Percentiles rank a stretch among this genome's conserved stretches.
Evolutionary conservation across 2,797 vertebrate genomes (phyloP).

Genomic region (Cichlasoma orientale): DNA sequence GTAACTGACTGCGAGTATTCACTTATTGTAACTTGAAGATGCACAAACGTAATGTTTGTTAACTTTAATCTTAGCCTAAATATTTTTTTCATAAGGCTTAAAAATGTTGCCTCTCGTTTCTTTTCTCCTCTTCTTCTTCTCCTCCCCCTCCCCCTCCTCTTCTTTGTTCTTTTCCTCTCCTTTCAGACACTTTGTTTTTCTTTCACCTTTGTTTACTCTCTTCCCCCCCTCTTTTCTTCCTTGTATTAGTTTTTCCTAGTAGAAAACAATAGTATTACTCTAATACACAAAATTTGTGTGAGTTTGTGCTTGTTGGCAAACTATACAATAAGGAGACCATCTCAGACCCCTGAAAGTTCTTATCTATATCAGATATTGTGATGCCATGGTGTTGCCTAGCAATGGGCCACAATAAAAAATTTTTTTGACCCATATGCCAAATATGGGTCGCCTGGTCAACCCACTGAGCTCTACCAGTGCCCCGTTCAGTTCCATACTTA

Average conservation of each 20-base stretch:
- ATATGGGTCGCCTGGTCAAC: too few relatives aligned
- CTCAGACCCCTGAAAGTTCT: too few relatives aligned
- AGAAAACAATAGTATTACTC: neutral
- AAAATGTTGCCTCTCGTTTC: neutral
- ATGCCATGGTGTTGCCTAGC: neutral
- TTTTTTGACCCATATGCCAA: too few relatives aligned
- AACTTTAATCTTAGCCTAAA: neutral
- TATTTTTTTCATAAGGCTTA: neutral
- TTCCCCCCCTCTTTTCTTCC: neutral
- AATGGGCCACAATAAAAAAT: neutral
- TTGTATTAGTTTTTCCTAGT: neutral
- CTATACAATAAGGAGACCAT: too few relatives aligned
- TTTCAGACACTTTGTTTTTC: neutral
- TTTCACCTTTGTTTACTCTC: neutral
- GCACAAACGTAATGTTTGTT: neutral
- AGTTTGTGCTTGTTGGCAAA: neutral
- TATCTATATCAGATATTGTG: too few relatives aligned
- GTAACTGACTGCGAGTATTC: too few relatives aligned
- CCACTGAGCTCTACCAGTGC: too few relatives aligned
- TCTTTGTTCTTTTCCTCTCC: neutral
- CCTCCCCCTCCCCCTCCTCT: neutral
- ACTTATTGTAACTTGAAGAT: neutral
- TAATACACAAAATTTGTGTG: neutral
- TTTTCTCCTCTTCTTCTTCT: neutral
- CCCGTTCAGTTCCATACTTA: too few relatives aligned